Conservation (phyloP, 2,888 invertebrate genomes). For the Heliconius ismenius region DNA sequence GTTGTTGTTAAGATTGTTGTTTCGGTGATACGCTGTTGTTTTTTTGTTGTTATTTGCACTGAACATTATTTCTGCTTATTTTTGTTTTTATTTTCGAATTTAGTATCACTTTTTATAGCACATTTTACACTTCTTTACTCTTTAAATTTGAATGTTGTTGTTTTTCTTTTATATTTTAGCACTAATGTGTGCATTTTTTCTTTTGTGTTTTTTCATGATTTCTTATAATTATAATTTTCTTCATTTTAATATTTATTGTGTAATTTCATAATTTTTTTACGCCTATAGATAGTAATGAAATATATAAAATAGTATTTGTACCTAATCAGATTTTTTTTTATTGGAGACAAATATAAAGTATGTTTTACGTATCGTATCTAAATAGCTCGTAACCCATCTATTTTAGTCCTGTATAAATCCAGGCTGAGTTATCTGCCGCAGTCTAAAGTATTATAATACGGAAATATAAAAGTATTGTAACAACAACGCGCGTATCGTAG, state of each 20-base stretch:
- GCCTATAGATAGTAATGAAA: too few relatives aligned
- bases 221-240: too few relatives aligned
- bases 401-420: background rate
- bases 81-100: too few relatives aligned
- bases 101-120: background rate
- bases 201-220: background rate
- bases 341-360: too few relatives aligned
- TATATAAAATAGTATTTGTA: too few relatives aligned
- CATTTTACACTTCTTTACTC: background rate
- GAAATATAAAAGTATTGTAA: conserved; percentile 32
- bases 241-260: too few relatives aligned
- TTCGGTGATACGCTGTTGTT: background rate
- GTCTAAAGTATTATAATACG: conserved; percentile 21
- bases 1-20: background rate
- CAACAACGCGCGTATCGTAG: conserved; percentile 26
- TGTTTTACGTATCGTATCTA: too few relatives aligned
- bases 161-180: background rate
- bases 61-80: background rate
- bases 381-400: too few relatives aligned
- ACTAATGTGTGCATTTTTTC: background rate
- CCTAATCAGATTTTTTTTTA: too few relatives aligned
- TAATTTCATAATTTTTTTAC: too few relatives aligned
- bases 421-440: background rate
- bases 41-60: background rate
- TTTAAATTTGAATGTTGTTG: background rate